Conservation (phyloP, 53 echinoderm and acorn worm species). For the Luidia sarsii region DNA sequence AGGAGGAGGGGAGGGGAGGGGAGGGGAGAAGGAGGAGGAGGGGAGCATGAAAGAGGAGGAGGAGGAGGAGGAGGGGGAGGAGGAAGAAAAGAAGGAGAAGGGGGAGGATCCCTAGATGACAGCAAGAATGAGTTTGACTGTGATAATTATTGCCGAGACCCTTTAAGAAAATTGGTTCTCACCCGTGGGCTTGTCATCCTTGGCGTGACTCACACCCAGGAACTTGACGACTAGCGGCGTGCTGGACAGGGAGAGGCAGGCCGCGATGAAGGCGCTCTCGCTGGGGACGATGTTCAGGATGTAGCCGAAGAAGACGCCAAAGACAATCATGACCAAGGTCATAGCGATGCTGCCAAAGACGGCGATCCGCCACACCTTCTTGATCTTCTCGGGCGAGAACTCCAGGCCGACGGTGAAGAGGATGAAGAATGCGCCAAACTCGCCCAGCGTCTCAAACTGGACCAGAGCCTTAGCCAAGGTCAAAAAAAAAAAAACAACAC, state of each 20-base stretch:
- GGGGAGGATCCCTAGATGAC: background rate
- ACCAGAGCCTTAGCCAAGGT: slow-evolving; percentile 72
- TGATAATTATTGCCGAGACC: no score
- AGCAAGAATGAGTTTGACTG: background rate
- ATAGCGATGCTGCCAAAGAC: slow-evolving; percentile 86
- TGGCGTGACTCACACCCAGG: slow-evolving; percentile 63
- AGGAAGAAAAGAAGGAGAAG: background rate
- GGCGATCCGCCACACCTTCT: slow-evolving; percentile 94
- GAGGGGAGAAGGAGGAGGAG: no score
- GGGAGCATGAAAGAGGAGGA: no score
- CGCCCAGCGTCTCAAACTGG: slow-evolving; percentile 89
- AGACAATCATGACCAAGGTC: slow-evolving; percentile 91
- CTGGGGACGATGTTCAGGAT: slow-evolving; percentile 80
- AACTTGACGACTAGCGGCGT: slow-evolving; percentile 97
- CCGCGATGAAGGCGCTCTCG: slow-evolving; percentile 94
- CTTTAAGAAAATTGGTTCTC: background rate
- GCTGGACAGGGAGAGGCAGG: slow-evolving; percentile 92
- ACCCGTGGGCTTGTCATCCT: slow-evolving; percentile 73
- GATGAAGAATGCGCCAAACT: slow-evolving; percentile 95
- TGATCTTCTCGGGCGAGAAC: slow-evolving; percentile 95
- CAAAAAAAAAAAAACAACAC: background rate
- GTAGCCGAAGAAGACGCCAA: slow-evolving; percentile 85
- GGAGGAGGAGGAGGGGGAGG: no score
- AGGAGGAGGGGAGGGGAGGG: no score
- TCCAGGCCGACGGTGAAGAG: slow-evolving; percentile 93